Evolutionary conservation across 2,888 invertebrate genomes (phyloP).

Genomic region (Lycia hirtaria): DNA sequence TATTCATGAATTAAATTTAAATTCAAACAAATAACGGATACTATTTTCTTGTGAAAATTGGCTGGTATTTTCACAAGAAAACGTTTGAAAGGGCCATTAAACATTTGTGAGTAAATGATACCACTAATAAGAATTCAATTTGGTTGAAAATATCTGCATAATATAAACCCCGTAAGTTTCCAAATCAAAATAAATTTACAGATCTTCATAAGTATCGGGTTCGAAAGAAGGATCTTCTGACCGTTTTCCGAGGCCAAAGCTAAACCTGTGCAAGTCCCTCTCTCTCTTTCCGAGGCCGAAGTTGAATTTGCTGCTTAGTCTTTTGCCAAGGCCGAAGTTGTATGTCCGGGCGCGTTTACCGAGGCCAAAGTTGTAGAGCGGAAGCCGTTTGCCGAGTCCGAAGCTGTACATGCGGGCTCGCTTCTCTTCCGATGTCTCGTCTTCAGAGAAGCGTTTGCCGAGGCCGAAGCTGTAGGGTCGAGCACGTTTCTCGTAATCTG

Average conservation of each 20-base stretch:
- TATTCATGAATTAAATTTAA: slow-evolving; percentile 18
- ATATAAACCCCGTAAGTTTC: slow-evolving; percentile 49
- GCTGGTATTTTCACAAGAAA: slow-evolving; percentile 71
- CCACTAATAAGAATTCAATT: not conserved
- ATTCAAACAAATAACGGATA: not conserved
- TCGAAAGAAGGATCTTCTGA: slow-evolving; percentile 63
- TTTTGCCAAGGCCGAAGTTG: slow-evolving; percentile 86
- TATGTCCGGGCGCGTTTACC: slow-evolving; percentile 79
- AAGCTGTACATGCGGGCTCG: slow-evolving; percentile 75
- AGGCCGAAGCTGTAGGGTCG: slow-evolving; percentile 89
- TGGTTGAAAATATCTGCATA: slow-evolving; percentile 41
- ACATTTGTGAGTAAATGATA: not conserved
- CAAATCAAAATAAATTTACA: slow-evolving; percentile 57
- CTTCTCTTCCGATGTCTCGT: slow-evolving; percentile 67
- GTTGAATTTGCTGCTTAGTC: slow-evolving; percentile 80
- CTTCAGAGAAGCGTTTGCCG: slow-evolving; percentile 85
- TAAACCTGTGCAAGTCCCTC: slow-evolving; percentile 79
- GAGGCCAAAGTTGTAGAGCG: slow-evolving; percentile 80
- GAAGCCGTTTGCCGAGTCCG: slow-evolving; percentile 76
- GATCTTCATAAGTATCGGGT: slow-evolving; percentile 64
- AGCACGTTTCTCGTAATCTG: slow-evolving; percentile 84
- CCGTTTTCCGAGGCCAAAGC: slow-evolving; percentile 85
- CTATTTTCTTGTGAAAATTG: slow-evolving; percentile 67
- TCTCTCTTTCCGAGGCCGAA: slow-evolving; percentile 85
- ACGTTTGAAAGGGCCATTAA: slow-evolving; percentile 16